Evolutionary conservation across 2,113 vertebrate genomes (phyloP).

Genomic region (Marmota monax): DNA sequence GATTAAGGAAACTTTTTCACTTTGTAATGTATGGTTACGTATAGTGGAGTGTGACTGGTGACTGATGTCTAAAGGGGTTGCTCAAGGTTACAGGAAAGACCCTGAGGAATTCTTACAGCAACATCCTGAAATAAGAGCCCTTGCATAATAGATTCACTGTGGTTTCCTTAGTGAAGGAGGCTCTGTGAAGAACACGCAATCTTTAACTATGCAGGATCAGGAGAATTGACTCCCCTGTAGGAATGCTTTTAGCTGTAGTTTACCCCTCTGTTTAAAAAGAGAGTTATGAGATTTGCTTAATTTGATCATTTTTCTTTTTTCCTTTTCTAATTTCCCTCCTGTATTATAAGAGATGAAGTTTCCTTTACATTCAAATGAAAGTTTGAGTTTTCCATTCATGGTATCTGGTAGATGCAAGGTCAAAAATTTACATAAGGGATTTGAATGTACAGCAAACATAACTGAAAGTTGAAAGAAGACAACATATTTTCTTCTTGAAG

Average conservation of each 20-base stretch:
- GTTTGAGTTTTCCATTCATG: neutral
- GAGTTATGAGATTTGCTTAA: conserved; percentile 31
- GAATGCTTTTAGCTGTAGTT: conserved; percentile 40
- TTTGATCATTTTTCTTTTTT: conserved; percentile 46
- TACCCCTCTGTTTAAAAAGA: neutral
- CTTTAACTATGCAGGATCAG: conserved; percentile 41
- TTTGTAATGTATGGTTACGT: conserved; percentile 48
- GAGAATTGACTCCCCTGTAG: neutral
- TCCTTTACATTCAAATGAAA: conserved; percentile 35
- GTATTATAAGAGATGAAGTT: neutral
- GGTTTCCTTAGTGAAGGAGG: conserved; percentile 61
- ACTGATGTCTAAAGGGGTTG: conserved; percentile 60
- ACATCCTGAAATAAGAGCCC: conserved; percentile 80
- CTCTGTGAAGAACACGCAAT: neutral
- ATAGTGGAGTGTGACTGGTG: conserved; percentile 41
- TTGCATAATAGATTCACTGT: conserved; percentile 76
- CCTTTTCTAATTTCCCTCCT: neutral
- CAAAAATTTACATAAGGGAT: neutral
- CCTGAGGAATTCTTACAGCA: conserved; percentile 73
- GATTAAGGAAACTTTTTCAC: conserved; percentile 40
- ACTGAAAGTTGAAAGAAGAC: neutral
- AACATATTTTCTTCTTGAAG: neutral
- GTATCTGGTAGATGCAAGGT: neutral
- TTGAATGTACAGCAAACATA: neutral
- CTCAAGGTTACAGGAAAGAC: conserved; percentile 78